phyloP scores from a whole-genome alignment of 2,888 invertebrate species.

The Pyrgus malvae region DNA sequence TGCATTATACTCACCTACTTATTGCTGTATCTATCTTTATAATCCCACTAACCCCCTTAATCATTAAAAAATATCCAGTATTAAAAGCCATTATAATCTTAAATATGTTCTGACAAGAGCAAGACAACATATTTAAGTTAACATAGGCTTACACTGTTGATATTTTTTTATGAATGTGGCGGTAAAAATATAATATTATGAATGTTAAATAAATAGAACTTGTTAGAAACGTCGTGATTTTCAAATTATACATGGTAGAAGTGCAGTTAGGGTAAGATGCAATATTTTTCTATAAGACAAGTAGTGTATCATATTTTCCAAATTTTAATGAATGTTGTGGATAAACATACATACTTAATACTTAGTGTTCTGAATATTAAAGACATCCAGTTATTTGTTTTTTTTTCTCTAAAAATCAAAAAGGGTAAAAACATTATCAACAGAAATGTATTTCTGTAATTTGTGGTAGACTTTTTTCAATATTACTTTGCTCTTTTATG shows the following conservation, averaged over 20 bases:
- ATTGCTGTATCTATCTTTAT: no score
- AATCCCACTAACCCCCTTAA: no score
- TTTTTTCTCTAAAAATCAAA: not conserved
- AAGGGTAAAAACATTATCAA: no score
- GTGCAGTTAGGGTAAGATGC: conserved; percentile 22
- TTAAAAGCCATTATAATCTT: no score
- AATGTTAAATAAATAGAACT: conserved; percentile 1
- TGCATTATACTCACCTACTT: no score
- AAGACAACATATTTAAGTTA: no score
- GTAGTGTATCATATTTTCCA: conserved; percentile 13
- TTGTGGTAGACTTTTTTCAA: not conserved
- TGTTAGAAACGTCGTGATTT: conserved; percentile 12
- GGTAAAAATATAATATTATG: not conserved
- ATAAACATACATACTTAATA: not conserved
- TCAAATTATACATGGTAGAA: conserved; percentile 20
- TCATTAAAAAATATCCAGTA: no score
- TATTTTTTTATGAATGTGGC: not conserved
- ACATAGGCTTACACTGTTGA: no score
- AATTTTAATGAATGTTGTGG: conserved; percentile 8
- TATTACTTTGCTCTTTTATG: no score
- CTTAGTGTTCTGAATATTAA: not conserved
- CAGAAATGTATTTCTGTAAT: not conserved
- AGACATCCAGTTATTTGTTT: not conserved
- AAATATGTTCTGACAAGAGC: no score
- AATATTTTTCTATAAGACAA: conserved; percentile 24